phyloP scores from a whole-genome alignment of 1,140 invertebrate species.

The Lineus longissimus region DNA sequence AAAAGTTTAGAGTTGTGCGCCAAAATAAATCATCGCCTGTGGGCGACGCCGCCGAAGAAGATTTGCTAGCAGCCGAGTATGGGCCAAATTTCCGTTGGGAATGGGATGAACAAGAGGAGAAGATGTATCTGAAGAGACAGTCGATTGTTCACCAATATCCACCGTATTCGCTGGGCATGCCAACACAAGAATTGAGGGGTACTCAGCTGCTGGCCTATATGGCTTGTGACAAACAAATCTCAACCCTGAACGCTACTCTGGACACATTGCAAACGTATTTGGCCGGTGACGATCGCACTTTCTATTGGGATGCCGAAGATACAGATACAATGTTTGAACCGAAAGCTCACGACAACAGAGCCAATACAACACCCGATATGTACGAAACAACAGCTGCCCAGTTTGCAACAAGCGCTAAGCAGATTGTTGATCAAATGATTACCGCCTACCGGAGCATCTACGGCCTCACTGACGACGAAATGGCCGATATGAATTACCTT shows the following conservation, averaged over 20 bases:
- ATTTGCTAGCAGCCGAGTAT: background rate
- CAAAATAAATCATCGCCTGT: background rate
- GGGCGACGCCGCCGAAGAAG: background rate
- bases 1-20: slow-evolving; percentile 2
- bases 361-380: background rate
- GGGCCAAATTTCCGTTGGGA: slow-evolving; percentile 7
- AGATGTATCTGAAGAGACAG: slow-evolving; percentile 2
- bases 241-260: background rate
- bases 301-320: background rate
- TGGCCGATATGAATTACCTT: slow-evolving; percentile 4
- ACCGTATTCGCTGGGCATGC: slow-evolving; percentile 3
- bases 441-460: background rate
- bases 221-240: slow-evolving; percentile 4
- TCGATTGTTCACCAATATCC: slow-evolving; percentile 5
- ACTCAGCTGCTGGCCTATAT: slow-evolving; percentile 3
- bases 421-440: slow-evolving; percentile 3
- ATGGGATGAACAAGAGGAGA: slow-evolving; percentile 1
- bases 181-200: slow-evolving; percentile 1
- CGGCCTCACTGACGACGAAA: background rate
- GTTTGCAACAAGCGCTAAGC: slow-evolving; percentile 2
- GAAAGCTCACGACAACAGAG: background rate
- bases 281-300: background rate
- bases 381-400: background rate
- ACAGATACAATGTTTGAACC: background rate
- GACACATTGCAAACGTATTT: background rate